Evolutionary conservation across 2,888 invertebrate species (phyloP).

Genomic region (Erebia ligea): DNA sequence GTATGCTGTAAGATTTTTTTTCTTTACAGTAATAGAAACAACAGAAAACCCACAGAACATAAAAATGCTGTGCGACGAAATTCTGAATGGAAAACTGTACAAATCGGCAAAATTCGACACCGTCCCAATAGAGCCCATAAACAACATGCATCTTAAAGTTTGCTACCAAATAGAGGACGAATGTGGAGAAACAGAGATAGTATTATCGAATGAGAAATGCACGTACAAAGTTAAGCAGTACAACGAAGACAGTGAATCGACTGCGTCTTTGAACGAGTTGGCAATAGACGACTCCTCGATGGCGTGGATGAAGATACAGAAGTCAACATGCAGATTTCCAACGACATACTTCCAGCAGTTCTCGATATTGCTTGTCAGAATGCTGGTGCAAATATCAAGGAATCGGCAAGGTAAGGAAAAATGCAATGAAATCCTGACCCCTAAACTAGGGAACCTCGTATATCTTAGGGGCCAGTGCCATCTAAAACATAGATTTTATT

Average conservation of each 20-base stretch:
- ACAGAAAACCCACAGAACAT: conserved; percentile 82
- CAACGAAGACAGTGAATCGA: conserved; percentile 59
- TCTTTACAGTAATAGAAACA: conserved; percentile 84
- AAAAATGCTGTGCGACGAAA: conserved; percentile 75
- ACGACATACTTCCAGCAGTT: conserved; percentile 84
- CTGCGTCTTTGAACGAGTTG: conserved; percentile 66
- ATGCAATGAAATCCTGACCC: no score
- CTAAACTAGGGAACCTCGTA: no score
- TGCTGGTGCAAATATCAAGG: conserved; percentile 84
- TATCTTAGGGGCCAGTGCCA: no score
- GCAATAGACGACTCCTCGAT: conserved; percentile 68
- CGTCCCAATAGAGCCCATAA: conserved; percentile 51
- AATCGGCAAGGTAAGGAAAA: conserved; percentile 77
- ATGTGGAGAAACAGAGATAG: conserved; percentile 66
- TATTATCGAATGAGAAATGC: conserved; percentile 67
- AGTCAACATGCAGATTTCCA: conserved; percentile 64
- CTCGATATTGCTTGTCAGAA: conserved; percentile 80
- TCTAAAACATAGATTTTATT: no score
- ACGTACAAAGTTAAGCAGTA: conserved; percentile 71
- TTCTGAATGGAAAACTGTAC: conserved; percentile 83
- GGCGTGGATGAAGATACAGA: conserved; percentile 82
- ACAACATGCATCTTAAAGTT: conserved; percentile 67
- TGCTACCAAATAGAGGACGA: conserved; percentile 68
- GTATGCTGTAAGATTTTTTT: neutral
- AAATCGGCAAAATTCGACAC: conserved; percentile 63